Conservation (phyloP, 2,113 vertebrate genomes). For the Pangasianodon hypophthalmus region DNA sequence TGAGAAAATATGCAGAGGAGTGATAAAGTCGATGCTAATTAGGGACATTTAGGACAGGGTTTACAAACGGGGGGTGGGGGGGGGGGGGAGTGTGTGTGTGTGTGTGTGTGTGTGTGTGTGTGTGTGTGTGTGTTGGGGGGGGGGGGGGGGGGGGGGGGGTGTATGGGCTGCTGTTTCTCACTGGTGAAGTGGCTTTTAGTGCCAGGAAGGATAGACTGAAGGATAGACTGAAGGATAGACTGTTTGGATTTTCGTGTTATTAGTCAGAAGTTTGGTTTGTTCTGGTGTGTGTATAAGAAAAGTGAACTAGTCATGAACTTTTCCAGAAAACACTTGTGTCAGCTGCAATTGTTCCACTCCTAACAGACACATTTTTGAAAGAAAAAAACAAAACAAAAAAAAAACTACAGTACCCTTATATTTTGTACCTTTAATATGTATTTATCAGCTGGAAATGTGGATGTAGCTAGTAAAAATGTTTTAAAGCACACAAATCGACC, state of each 20-base stretch:
- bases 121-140: slow-evolving; percentile 34
- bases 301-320: slow-evolving; percentile 78
- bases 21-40: slow-evolving; percentile 99
- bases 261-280: slow-evolving; percentile 82
- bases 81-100: no score
- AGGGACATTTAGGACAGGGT: slow-evolving; percentile 95
- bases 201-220: slow-evolving; percentile 75
- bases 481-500: neutral
- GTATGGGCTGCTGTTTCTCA: slow-evolving; percentile 79
- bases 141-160: slow-evolving; percentile 60
- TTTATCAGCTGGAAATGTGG: neutral
- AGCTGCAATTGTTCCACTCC: neutral
- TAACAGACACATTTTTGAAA: neutral
- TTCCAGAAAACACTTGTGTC: slow-evolving; percentile 79
- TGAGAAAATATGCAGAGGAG: slow-evolving; percentile 91
- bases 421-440: neutral
- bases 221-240: slow-evolving; percentile 69
- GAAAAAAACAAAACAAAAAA: no score
- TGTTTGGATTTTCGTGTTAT: slow-evolving; percentile 79
- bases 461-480: neutral
- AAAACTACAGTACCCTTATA: no score
- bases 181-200: slow-evolving; percentile 77
- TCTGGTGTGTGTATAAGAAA: slow-evolving; percentile 73
- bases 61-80: slow-evolving; percentile 75
- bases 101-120: no score